Conservation (phyloP, 2,113 vertebrate species). For the Hypanus sabinus region DNA sequence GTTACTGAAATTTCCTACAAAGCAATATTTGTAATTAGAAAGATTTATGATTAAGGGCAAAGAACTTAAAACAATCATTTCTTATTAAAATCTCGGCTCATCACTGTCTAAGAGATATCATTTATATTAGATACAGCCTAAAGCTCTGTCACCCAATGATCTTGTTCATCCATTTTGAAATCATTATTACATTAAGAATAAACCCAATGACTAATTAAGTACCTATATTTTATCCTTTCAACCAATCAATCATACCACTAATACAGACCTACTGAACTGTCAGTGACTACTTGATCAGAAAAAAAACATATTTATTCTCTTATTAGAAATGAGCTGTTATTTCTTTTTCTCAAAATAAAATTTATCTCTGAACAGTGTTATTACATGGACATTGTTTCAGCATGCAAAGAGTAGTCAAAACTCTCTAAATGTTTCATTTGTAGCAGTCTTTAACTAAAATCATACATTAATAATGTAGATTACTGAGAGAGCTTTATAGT, state of each 20-base stretch:
- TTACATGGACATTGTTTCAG: neutral
- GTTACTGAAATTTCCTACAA: neutral
- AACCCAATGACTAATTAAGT: neutral
- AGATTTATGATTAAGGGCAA: neutral
- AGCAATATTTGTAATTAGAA: neutral
- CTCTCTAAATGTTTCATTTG: neutral
- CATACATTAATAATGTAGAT: neutral
- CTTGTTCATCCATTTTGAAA: neutral
- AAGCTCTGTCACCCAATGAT: neutral
- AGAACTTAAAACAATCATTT: neutral
- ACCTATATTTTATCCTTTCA: no score
- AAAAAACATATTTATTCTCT: neutral
- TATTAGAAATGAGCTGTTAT: neutral
- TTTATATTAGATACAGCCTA: neutral
- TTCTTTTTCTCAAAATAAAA: neutral
- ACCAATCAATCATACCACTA: no score
- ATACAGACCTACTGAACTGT: no score
- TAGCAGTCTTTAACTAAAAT: neutral
- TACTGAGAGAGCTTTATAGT: no score
- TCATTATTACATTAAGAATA: neutral
- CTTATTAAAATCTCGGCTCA: neutral
- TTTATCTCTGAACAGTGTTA: neutral
- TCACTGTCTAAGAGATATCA: neutral
- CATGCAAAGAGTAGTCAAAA: neutral
- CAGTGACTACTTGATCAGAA: neutral